Evolutionary conservation across 2,888 invertebrate genomes (phyloP).

Genomic region (Drosophila helvetica): DNA sequence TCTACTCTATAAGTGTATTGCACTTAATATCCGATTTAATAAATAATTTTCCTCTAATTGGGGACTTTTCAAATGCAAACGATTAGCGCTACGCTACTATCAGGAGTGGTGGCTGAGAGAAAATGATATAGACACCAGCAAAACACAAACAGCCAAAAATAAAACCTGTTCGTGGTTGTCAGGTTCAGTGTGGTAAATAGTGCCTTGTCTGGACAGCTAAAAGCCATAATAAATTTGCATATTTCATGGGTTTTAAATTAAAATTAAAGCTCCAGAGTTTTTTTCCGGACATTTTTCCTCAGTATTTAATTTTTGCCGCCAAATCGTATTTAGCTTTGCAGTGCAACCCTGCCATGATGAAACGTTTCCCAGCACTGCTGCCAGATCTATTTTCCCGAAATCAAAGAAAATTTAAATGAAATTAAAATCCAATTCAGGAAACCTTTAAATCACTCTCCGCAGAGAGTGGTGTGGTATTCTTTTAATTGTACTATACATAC

Average conservation of each 20-base stretch:
- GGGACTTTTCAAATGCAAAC: slow-evolving; percentile 5
- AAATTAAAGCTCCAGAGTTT: background rate
- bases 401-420: background rate
- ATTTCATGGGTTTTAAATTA: background rate
- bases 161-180: slow-evolving; percentile 45
- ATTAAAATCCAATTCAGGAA: background rate
- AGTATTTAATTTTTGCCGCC: background rate
- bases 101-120: background rate
- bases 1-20: background rate
- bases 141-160: slow-evolving; percentile 49
- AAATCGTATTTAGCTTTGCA: background rate
- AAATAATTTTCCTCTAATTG: background rate
- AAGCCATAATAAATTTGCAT: background rate
- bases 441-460: background rate
- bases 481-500: background rate
- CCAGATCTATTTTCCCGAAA: background rate
- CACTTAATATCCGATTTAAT: background rate
- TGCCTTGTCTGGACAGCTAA: background rate
- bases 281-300: background rate
- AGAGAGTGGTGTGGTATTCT: background rate
- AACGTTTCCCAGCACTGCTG: slow-evolving; percentile 2
- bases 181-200: background rate
- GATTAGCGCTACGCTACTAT: slow-evolving; percentile 6
- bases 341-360: background rate
- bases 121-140: background rate